Base-by-base conservation (phyloP, 2,113 vertebrate genomes). In the Anhinga anhinga region DNA sequence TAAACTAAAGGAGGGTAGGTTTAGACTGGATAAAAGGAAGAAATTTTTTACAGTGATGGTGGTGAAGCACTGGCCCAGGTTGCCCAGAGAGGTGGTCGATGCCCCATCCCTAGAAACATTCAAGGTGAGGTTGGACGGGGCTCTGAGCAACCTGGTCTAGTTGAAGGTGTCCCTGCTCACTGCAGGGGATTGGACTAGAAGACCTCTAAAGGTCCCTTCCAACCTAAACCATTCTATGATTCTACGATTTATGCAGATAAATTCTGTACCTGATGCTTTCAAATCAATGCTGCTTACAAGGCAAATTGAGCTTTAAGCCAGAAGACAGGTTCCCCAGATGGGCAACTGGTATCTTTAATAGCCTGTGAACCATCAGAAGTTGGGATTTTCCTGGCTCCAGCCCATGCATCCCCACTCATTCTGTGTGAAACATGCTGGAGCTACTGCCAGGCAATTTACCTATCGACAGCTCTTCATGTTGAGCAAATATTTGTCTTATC, bases 401-500 rank as follows among this genome's bases (percentile, higher is more conserved):
- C 44, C 80, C 0, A 0, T 40, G 50, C 30, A 40, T 67, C 63
- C 56, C 72, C 4, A 1, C 23, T 70, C 79, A 20, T 1, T 2
- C 69, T 34, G 20, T 3, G 21, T 40, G 61, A 82, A 67, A 63
- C 34, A 11, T 2, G 12, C 50, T 88, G 56, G 23, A 65, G 62
- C 78, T 27, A 42, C 67, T 19, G 32, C 34, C 67, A 53, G 47
- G 65, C 38, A 23, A 52, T 71, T 86, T 52, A 67, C 52, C 79
- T 78, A 56, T 20, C 5, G 6, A 36, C 90, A 90, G 61, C 90
- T 88, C 52, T 71, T 66, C 23, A 2, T 6, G 55, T 55, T n/a
- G 88, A 70, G 76, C 55, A 94, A 93, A 93, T 93, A 86, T 90
- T 96, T 91, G 40, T 74, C 40, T 94, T 93, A 27, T 2, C 52